Evolutionary conservation across 2,888 invertebrate species (phyloP).

Genomic region (Steromphala cineraria): DNA sequence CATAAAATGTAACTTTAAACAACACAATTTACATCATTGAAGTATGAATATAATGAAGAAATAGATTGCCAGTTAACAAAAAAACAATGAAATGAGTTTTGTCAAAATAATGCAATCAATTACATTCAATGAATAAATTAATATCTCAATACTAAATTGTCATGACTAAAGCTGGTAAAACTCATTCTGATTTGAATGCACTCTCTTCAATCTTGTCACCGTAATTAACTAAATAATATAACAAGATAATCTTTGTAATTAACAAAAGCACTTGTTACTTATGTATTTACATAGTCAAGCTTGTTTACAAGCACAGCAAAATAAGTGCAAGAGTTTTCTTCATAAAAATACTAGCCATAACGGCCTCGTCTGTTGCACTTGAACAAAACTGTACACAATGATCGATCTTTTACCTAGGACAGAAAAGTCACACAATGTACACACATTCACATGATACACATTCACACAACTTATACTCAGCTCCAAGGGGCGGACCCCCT

Average conservation of each 20-base stretch:
- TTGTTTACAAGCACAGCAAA: slow-evolving; percentile 6
- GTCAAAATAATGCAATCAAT: too few species aligned
- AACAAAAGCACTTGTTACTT: not conserved
- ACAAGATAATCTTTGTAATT: too few species aligned
- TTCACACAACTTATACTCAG: not conserved
- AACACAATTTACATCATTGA: too few species aligned
- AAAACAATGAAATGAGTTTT: too few species aligned
- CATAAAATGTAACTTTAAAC: too few species aligned
- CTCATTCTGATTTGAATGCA: too few species aligned
- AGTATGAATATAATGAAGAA: too few species aligned
- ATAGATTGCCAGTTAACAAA: too few species aligned
- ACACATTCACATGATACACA: not conserved
- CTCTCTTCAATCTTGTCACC: not conserved
- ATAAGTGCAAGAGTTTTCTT: not conserved
- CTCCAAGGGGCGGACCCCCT: not conserved
- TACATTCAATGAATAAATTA: too few species aligned
- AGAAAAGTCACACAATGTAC: too few species aligned
- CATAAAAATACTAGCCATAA: not conserved
- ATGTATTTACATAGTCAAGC: slow-evolving; percentile 1
- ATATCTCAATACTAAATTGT: too few species aligned
- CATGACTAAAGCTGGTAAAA: too few species aligned
- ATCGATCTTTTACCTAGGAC: not conserved
- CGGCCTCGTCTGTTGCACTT: not conserved
- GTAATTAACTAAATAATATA: not conserved
- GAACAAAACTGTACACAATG: not conserved